Base-by-base conservation (phyloP, 2,888 invertebrate species). In the Trichogramma evanescens region DNA sequence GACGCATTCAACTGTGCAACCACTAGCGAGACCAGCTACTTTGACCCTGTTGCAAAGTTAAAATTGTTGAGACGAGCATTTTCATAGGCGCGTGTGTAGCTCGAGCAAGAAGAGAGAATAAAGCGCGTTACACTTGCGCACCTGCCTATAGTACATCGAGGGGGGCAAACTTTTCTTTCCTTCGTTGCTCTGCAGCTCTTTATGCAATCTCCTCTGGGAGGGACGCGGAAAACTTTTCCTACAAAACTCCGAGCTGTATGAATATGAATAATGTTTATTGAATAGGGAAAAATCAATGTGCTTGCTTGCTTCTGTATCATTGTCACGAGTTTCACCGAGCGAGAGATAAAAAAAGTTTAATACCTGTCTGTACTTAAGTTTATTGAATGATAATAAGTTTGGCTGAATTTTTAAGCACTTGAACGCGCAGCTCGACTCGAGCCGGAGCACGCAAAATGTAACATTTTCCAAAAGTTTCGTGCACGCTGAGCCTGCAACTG, bases 81-180 rank as follows among this genome's bases (percentile, higher is more conserved):
- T 26, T 26, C 26, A 26, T 26, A 26, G 26, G 26, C 26, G 26
- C 26, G 26, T 26, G 26, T 26, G 26, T 26, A 3, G 26, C 26
- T 26, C 26, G 1, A 1, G 26, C 26, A 26, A 26, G 26, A 26
- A 26, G 26, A 26, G 26, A 26, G 26, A 26, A 26, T 26, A 1
- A 26, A 26, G 48, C 41, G 41, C 41, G 38, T n/a, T 7, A 42
- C 66, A 62, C 60, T 46, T 59, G 55, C 55, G 59, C 61, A 71
- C 70, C 71, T 71, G 69, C 65, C 65, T 70, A 68, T 62, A 61
- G 59, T 63, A 63, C 55, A 43, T 61, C n/a, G 44, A 39, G 56
- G 56, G 55, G 54, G 54, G 13, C 51, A 61, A 63, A 59, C 61
- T 62, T 64, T 64, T 59, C 61, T 57, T 52, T 7, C 42, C 41